Conservation (phyloP, 2,797 vertebrate species). For the Poeciliopsis gracilis region DNA sequence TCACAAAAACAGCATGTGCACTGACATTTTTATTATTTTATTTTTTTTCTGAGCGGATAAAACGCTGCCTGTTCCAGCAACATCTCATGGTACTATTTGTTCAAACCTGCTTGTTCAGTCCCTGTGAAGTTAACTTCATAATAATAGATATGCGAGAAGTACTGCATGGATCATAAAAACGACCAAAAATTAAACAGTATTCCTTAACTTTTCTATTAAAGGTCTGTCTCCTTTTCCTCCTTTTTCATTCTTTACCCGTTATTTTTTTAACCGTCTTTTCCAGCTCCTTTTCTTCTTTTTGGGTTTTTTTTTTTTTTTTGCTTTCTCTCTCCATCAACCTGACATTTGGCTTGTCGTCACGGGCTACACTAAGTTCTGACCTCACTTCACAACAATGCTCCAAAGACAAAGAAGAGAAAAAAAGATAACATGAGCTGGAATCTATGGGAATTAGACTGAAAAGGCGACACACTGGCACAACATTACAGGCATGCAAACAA, state of each 20-base stretch:
- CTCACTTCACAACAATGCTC: slow-evolving; percentile 74
- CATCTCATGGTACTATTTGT: slow-evolving; percentile 4
- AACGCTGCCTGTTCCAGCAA: neutral
- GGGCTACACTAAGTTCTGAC: slow-evolving; percentile 70
- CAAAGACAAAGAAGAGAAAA: slow-evolving; percentile 46
- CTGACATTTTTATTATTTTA: neutral
- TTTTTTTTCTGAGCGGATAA: slow-evolving; percentile 8
- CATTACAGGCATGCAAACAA: slow-evolving; percentile 14
- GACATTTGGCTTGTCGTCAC: slow-evolving; percentile 64
- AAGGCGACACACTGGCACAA: slow-evolving; percentile 16
- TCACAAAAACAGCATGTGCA: slow-evolving; percentile 15
- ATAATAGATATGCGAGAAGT: neutral
- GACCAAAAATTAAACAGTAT: neutral
- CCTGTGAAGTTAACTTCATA: neutral
- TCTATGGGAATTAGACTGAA: slow-evolving; percentile 25
- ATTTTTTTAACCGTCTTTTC: too few relatives aligned
- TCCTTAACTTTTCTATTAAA: neutral
- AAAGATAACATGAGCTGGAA: slow-evolving; percentile 41
- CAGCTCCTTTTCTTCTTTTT: slow-evolving; percentile 22
- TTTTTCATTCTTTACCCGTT: slow-evolving; percentile 61
- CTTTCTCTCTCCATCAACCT: slow-evolving; percentile 51
- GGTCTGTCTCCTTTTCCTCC: slow-evolving; percentile 20
- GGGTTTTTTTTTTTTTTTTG: neutral
- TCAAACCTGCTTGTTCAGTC: slow-evolving; percentile 12
- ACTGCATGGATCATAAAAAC: neutral